Percentiles rank a stretch among this genome's conserved stretches.
These are phyloP conservation scores for Amia ocellicauda DNA, from an alignment of 2,113 vertebrate genomes.

Conservation along the genomic window DNA sequence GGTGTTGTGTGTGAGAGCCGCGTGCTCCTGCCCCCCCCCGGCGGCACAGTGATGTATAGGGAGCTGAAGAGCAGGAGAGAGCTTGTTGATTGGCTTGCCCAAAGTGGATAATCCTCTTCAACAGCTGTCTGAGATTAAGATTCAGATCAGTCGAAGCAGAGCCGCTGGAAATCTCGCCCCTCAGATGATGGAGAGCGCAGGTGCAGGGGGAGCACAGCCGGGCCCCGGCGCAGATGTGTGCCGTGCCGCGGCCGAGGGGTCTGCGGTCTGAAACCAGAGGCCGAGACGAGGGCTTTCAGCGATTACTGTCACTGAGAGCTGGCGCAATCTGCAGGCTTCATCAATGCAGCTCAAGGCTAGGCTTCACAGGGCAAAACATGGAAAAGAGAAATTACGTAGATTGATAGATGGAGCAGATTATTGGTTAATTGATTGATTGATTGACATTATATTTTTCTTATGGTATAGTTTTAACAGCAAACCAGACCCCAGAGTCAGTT, in stretches of 20 bases:
- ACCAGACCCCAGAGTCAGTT: too few relatives aligned
- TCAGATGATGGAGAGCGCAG: conserved; percentile 6
- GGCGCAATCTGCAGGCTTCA: neutral
- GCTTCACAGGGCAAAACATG: too few relatives aligned
- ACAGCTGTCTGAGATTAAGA: conserved; percentile 67
- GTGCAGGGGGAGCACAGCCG: conserved; percentile 38
- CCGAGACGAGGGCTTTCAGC: neutral
- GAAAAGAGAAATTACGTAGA: too few relatives aligned
- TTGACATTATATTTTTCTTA: too few relatives aligned
- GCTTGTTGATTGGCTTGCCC: conserved; percentile 57
- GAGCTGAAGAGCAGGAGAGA: conserved; percentile 26
- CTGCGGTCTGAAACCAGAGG: neutral
- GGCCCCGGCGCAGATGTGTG: conserved; percentile 29
- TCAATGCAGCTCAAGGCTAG: too few relatives aligned
- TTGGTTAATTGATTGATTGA: too few relatives aligned
- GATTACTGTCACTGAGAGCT: neutral
- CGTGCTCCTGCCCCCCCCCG: too few relatives aligned
- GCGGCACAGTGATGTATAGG: conserved; percentile 33
- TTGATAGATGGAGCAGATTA: too few relatives aligned
- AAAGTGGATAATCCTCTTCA: conserved; percentile 61
- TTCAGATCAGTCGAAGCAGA: conserved; percentile 27
- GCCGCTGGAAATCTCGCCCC: neutral
- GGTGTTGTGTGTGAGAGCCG: too few relatives aligned
- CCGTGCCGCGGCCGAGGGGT: neutral
- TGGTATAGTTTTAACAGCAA: too few relatives aligned